These are phyloP conservation scores for Trachythela sp. DNA, from an alignment of 64 coral and sea anemone species.

Conservation along the genomic window DNA sequence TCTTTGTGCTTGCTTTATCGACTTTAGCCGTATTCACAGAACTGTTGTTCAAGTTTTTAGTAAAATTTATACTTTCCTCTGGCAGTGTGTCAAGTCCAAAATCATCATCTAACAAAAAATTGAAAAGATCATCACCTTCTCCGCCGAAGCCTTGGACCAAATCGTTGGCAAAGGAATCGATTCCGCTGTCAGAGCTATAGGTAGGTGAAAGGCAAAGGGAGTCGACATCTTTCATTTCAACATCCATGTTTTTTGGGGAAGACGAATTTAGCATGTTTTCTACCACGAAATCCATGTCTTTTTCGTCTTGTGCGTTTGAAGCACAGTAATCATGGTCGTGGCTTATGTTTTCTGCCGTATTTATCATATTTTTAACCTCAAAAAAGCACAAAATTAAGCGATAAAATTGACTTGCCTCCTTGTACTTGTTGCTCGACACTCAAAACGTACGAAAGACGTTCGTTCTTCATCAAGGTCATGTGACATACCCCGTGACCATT, in stretches of 20 bases:
- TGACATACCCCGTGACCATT: background rate
- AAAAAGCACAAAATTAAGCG: background rate
- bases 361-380: background rate
- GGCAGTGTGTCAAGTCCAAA: background rate
- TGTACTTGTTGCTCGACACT: background rate
- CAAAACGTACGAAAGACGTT: background rate
- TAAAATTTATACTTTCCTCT: background rate
- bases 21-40: background rate
- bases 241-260: background rate
- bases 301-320: background rate
- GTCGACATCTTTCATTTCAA: background rate
- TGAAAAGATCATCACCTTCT: background rate
- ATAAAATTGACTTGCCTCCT: background rate
- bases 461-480: background rate
- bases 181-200: constrained; percentile 3
- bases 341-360: background rate
- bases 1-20: background rate
- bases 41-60: background rate
- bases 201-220: background rate
- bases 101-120: constrained; percentile 8
- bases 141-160: background rate
- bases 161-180: background rate
- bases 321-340: constrained; percentile 6
- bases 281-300: background rate
- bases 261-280: background rate